These are phyloP conservation scores for Eumacrocentrus americanus DNA, from an alignment of 2,888 invertebrate genomes.

Conservation along the genomic window DNA sequence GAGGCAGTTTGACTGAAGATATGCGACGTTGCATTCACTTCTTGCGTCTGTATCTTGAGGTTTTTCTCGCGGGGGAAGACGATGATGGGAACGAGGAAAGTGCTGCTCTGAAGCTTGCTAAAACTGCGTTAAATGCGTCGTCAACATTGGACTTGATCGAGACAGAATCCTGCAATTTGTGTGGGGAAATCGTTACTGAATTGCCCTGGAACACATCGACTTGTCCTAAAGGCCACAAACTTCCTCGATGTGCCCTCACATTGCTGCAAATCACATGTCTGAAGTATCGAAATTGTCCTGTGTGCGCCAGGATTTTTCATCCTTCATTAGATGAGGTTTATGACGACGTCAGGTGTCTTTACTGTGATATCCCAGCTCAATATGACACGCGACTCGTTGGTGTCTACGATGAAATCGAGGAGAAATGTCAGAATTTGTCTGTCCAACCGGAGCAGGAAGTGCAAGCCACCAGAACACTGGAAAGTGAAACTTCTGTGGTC, in stretches of 20 bases:
- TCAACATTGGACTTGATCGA: slow-evolving; percentile 30
- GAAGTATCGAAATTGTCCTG: slow-evolving; percentile 46
- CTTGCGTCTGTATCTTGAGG: slow-evolving; percentile 49
- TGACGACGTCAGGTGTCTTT: slow-evolving; percentile 48
- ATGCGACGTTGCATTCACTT: slow-evolving; percentile 44
- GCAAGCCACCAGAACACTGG: slow-evolving; percentile 12
- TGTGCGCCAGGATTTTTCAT: slow-evolving; percentile 54
- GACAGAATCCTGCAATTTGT: slow-evolving; percentile 50
- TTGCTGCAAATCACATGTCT: slow-evolving; percentile 50
- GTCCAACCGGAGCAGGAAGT: slow-evolving; percentile 22
- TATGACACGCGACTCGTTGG: slow-evolving; percentile 41
- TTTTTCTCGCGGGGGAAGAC: slow-evolving; percentile 50
- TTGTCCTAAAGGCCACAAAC: slow-evolving; percentile 52
- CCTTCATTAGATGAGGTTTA: slow-evolving; percentile 46
- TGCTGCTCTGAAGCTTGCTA: slow-evolving; percentile 31
- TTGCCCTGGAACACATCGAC: slow-evolving; percentile 46
- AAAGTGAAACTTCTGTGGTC: neutral
- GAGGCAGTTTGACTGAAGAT: slow-evolving; percentile 34
- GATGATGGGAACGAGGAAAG: slow-evolving; percentile 34
- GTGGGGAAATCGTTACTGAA: slow-evolving; percentile 45
- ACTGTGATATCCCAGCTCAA: slow-evolving; percentile 50
- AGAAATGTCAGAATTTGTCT: slow-evolving; percentile 31
- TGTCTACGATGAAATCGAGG: slow-evolving; percentile 14
- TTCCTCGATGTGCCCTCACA: slow-evolving; percentile 54
- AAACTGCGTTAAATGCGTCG: slow-evolving; percentile 38